A percentile compares a stretch with the other conserved stretches of the same genome.
Evolutionary conservation across 2,888 invertebrate species (phyloP).

Genomic region (Leptinotarsa rubiginosa): DNA sequence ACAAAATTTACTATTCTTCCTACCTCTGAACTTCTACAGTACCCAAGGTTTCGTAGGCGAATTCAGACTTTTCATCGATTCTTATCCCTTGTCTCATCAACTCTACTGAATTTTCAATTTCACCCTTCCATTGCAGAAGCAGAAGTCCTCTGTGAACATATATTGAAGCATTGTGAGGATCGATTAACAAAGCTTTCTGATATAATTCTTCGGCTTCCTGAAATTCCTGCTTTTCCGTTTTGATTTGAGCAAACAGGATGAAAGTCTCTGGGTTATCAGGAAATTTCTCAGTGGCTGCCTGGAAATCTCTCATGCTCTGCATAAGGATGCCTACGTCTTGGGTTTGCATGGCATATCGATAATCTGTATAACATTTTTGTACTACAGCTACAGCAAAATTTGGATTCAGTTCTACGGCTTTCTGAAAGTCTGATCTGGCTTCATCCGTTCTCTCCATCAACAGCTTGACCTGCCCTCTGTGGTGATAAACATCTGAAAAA

Average conservation of each 20-base stretch:
- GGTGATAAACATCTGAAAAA: constrained; percentile 86
- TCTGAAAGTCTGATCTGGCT: constrained; percentile 85
- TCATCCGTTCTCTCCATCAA: constrained; percentile 84
- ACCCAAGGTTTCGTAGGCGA: constrained; percentile 95
- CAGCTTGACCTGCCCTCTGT: constrained; percentile 89
- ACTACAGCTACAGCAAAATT: constrained; percentile 87
- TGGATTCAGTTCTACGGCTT: constrained; percentile 84
- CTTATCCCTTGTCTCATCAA: constrained; percentile 85
- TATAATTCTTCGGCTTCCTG: constrained; percentile 86
- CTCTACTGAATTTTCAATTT: constrained; percentile 82
- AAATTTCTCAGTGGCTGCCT: constrained; percentile 81
- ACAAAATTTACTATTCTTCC: constrained; percentile 47
- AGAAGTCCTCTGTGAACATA: constrained; percentile 90
- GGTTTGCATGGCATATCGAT: constrained; percentile 67
- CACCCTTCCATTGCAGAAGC: constrained; percentile 86
- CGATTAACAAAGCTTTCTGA: constrained; percentile 82
- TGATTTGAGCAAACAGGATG: constrained; percentile 84
- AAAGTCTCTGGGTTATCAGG: constrained; percentile 89
- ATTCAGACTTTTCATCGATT: constrained; percentile 91
- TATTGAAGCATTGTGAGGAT: constrained; percentile 86
- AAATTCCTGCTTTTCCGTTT: constrained; percentile 87
- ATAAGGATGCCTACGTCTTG: constrained; percentile 70
- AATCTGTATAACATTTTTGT: constrained; percentile 92
- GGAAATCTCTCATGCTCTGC: constrained; percentile 79
- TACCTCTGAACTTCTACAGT: constrained; percentile 94